phyloP scores from a whole-genome alignment of 2,113 vertebrate genomes.

The Epinephelus moara region DNA sequence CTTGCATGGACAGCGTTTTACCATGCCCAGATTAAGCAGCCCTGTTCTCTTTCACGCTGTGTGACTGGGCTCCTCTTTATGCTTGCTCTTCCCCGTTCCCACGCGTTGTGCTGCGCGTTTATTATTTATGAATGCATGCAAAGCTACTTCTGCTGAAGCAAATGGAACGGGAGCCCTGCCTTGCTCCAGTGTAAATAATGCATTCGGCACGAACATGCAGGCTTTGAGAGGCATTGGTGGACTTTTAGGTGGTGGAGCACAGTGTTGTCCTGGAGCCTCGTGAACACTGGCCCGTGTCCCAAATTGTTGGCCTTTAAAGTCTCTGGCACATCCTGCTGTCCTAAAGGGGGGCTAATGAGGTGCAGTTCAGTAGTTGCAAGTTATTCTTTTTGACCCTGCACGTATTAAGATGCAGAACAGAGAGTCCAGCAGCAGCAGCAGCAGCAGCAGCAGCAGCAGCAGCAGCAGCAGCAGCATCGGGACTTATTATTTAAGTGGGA shows the following conservation, averaged over 20 bases:
- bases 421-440: slow-evolving; percentile 44
- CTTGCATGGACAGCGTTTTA: slow-evolving; percentile 49
- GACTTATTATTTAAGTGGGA: slow-evolving; percentile 64
- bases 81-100: slow-evolving; percentile 56
- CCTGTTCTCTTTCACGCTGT: slow-evolving; percentile 64
- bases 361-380: slow-evolving; percentile 41
- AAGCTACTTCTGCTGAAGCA: slow-evolving; percentile 80
- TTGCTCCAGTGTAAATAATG: slow-evolving; percentile 83
- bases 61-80: slow-evolving; percentile 61
- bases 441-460: slow-evolving; percentile 27
- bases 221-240: slow-evolving; percentile 59
- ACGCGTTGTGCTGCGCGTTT: slow-evolving; percentile 67
- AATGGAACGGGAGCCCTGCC: slow-evolving; percentile 78
- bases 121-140: slow-evolving; percentile 85
- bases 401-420: slow-evolving; percentile 70
- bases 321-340: slow-evolving; percentile 44
- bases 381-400: slow-evolving; percentile 49
- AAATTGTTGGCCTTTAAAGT: slow-evolving; percentile 58
- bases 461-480: slow-evolving; percentile 36
- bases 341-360: slow-evolving; percentile 70
- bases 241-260: slow-evolving; percentile 32
- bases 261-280: slow-evolving; percentile 27
- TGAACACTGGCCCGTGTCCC: slow-evolving; percentile 38
- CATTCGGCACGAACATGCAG: slow-evolving; percentile 68
- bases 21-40: slow-evolving; percentile 56